Evolutionary conservation across 1,140 invertebrate species (phyloP), one percentile per base, ranked within the genome.

Genomic region (Neodiprion lecontei): DNA sequence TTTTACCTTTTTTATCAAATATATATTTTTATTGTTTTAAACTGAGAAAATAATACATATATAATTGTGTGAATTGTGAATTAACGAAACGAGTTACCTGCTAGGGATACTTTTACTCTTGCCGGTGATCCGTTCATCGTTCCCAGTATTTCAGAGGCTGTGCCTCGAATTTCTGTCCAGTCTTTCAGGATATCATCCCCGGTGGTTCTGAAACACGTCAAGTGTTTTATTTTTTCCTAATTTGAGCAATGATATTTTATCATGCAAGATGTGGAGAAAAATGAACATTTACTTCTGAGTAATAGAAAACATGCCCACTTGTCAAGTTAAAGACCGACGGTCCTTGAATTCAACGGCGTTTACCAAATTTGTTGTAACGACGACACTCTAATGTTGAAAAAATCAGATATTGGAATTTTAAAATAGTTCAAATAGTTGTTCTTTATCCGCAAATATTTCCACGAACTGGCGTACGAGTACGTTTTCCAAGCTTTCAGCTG

Each of bases 111-210:
- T 85, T 90, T 92, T n/a, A 91, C 89, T 77, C 91, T 91, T 77
- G 85, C 81, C 68, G 84, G 82, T 40, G 83, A 87, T 73, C 85
- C 88, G 49, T 88, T 88, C 48, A 87, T 87, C 69, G 91, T 89
- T 5, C 88, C 81, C 48, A 95, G 86, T 66, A 98, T 92, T 73
- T 94, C 92, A 1, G 90, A 91, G 1, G 97, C 94, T 48, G 95
- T 95, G 0, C 88, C 90, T 81, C 93, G 92, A 69, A 99, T 98
- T 83, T 98, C 94, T 49, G 91, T 92, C 97, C 97, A 99, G 82
- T 98, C 97, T 79, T 92, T 92, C 14, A 94, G 85, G 23, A 99
- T 97, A 84, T 99, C 96, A 66, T 95, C 93, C 17, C 94, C 92
- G 0, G 96, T 98, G 0, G 97, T 99, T 79, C 91, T 89, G 70